These are phyloP conservation scores for Clamator glandarius DNA, from an alignment of 2,797 vertebrate species.

Conservation along the genomic window DNA sequence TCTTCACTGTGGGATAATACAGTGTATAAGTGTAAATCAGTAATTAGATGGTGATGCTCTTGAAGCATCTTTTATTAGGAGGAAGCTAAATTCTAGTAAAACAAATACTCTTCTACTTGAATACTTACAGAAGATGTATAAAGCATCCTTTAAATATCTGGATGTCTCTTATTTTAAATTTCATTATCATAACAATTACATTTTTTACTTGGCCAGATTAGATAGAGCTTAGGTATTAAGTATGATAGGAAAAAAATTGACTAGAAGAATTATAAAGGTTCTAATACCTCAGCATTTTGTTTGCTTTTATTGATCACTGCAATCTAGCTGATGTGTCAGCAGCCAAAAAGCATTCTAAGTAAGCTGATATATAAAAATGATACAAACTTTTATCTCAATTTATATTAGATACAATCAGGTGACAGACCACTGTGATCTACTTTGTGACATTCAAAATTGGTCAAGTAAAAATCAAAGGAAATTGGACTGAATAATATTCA, in stretches of 20 bases:
- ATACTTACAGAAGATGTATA: conserved; percentile 35
- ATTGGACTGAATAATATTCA: conserved; percentile 46
- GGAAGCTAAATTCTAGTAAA: conserved; percentile 37
- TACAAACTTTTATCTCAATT: conserved; percentile 55
- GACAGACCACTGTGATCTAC: conserved; percentile 14
- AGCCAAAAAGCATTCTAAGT: conserved; percentile 41
- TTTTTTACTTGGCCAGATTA: conserved; percentile 38
- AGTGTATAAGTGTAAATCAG: conserved; percentile 30
- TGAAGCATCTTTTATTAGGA: conserved; percentile 60
- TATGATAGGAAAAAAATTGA: conserved; percentile 45
- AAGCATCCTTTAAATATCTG: conserved; percentile 50
- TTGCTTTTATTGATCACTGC: conserved; percentile 54
- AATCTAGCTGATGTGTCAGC: conserved; percentile 44
- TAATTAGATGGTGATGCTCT: conserved; percentile 52
- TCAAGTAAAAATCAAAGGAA: conserved; percentile 68
- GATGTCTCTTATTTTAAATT: conserved; percentile 51
- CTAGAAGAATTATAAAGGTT: conserved; percentile 36
- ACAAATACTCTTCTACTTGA: conserved; percentile 52
- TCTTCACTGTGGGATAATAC: conserved; percentile 56
- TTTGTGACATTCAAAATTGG: conserved; percentile 48
- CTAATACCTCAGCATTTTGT: conserved; percentile 39
- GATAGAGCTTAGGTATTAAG: conserved; percentile 10
- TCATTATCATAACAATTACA: conserved; percentile 52
- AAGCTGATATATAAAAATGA: conserved; percentile 57
- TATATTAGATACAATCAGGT: conserved; percentile 45